Evolutionary conservation across 2,888 invertebrate species (phyloP), one percentile per base, ranked within the genome.

Genomic region (Oasisia sp.): DNA sequence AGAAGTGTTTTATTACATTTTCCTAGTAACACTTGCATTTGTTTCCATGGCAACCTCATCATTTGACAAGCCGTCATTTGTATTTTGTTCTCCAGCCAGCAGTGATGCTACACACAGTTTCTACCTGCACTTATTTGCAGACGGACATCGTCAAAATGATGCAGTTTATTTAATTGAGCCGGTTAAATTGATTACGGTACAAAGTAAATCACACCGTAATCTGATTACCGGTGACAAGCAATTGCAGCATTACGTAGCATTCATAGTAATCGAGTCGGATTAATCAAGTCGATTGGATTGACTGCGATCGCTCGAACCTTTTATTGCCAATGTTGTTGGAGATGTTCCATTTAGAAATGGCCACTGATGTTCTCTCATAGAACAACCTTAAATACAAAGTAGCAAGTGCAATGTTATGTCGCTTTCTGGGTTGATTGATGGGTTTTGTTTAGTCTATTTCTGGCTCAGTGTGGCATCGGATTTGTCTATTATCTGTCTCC

Each of bases 311-410:
- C 74, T 74, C 27, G 74, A 74, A 74, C 74, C 74, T 74, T 74
- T 74, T 74, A 74, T 74, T 74, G 74, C 27, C 74, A 74, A 74
- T 74, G 74, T 74, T 74, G 74, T 74, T 74, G 3, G 74, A 74
- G 74, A 74, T 74, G 74, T 74, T 74, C 74, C 74, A 74, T 74
- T 74, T 74, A 74, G 27, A 74, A 74, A 74, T 74, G 74, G 74
- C 14, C 74, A 74, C 74, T 74, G 7, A 7, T 74, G 74, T 74
- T 74, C 27, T 56, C 56, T 56, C 19, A 56, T 19, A 19, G 56
- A 56, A 56, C 56, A 74, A 74, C 74, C 74, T 19, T 74, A 74
- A 74, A 74, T 74, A 74, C 74, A 74, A 74, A 74, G 74, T n/a
- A 5, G 74, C 74, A 74, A 74, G 74, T 74, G 74, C n/a, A 74